Base-by-base conservation (phyloP, 2,113 vertebrate species). In the Zapus hudsonius region DNA sequence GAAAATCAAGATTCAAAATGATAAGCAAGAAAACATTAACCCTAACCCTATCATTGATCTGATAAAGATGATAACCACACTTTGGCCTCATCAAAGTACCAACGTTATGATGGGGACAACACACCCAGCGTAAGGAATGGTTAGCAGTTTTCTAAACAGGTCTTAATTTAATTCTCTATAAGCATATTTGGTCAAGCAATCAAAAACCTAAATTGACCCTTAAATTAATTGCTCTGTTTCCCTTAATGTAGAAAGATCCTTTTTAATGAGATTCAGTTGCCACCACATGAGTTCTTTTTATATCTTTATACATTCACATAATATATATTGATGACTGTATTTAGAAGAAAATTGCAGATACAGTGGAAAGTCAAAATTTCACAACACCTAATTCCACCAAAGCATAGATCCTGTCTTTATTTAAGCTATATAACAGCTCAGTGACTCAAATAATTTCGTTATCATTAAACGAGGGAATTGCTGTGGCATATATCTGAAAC, bases 401-500 rank as follows among this genome's bases (percentile, higher is more conserved):
- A 91, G 7, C 3, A 80, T 1, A 4, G 3, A 66, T 93, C 92
- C 42, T 95, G 75, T 95, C 63, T 95, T 33, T 94, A 84, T 95
- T 31, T 95, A 33, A 96, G 81, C 12, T 93, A 5, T 63, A 7
- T 61, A 95, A 92, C 11, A 93, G 25, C 31, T 96, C 44, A 86
- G 1, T 94, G 69, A 92, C 4, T 95, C 61, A 95, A 25, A 94
- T 89, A 0, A 59, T 80, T 66, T 87, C 94, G 42, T 96, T 96
- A 92, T 84, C 17, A 94, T 96, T 96, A 95, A 90, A 47, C 95
- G 64, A 94, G 9, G 80, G 29, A 96, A 93, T 92, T 97, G 22
- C 76, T 91, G 40, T 93, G 61, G 63, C 72, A 96, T 75, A 74
- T 91, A 94, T 64, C 69, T 91, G 63, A 94, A 96, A 96, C 16